Conservation (phyloP, 2,888 invertebrate genomes). For the Nematopogon swammerdamellus region DNA sequence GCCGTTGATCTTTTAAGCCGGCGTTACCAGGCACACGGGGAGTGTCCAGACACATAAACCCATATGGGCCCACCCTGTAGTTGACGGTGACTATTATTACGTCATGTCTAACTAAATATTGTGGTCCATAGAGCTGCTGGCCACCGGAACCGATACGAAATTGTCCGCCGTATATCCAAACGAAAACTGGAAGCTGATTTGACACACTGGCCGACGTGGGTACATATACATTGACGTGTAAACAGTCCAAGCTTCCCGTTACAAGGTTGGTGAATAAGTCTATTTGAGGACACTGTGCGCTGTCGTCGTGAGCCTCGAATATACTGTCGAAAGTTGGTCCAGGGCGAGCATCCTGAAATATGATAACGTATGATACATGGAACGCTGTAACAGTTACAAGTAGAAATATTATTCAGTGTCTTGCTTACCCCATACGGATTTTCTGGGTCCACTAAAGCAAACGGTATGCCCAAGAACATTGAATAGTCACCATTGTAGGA, state of each 20-base stretch:
- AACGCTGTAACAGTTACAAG: slow-evolving; percentile 2
- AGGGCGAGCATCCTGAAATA: slow-evolving; percentile 19
- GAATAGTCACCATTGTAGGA: background rate
- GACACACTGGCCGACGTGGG: slow-evolving; percentile 17
- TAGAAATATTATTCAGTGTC: background rate
- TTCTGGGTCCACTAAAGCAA: slow-evolving; percentile 12
- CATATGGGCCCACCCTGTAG: slow-evolving; percentile 28
- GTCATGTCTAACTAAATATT: slow-evolving; percentile 23
- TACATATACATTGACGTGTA: slow-evolving; percentile 24
- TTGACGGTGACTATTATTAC: slow-evolving; percentile 26
- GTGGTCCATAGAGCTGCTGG: slow-evolving; percentile 19
- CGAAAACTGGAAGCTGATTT: slow-evolving; percentile 24
- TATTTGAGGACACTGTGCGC: slow-evolving; percentile 26
- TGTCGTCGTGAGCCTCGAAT: slow-evolving; percentile 28
- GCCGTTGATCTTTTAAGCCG: slow-evolving; percentile 29
- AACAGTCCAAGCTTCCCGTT: slow-evolving; percentile 22
- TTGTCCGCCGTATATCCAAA: slow-evolving; percentile 26
- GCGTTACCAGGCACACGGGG: slow-evolving; percentile 27
- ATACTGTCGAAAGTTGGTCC: slow-evolving; percentile 17
- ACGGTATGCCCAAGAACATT: background rate
- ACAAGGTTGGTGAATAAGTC: slow-evolving; percentile 13
- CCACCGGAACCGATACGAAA: slow-evolving; percentile 18
- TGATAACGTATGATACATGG: slow-evolving; percentile 1
- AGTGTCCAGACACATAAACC: slow-evolving; percentile 30
- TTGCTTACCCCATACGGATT: slow-evolving; percentile 26